Conservation (phyloP, 2,797 vertebrate genomes). For the Enteromius unitaeniatus region DNA sequence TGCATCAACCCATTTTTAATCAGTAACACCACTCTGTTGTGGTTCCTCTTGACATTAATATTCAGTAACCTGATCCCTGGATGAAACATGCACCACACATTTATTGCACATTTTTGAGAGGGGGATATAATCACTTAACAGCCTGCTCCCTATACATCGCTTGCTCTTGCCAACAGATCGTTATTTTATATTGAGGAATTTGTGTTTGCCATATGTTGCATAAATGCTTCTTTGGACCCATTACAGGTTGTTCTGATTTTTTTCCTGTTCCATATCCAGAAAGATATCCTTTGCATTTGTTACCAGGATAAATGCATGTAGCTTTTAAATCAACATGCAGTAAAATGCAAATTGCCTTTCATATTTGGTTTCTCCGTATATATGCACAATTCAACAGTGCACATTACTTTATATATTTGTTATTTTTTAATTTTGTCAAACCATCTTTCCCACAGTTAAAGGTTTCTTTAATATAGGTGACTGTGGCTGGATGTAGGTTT, state of each 20-base stretch:
- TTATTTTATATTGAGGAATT: slow-evolving; percentile 47
- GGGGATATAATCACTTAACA: slow-evolving; percentile 43
- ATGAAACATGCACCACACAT: slow-evolving; percentile 35
- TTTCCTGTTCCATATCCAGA: slow-evolving; percentile 12
- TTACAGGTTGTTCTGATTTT: slow-evolving; percentile 52
- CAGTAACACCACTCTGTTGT: slow-evolving; percentile 29
- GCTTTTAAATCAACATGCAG: neutral
- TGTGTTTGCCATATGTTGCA: slow-evolving; percentile 52
- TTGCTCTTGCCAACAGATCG: slow-evolving; percentile 29
- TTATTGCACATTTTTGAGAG: slow-evolving; percentile 48
- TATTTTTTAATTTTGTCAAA: neutral
- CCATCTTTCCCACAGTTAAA: slow-evolving; percentile 2
- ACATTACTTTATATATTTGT: neutral
- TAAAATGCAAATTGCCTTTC: neutral
- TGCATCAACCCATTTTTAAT: slow-evolving; percentile 28
- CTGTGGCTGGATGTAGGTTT: slow-evolving; percentile 14
- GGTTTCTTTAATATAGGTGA: slow-evolving; percentile 7
- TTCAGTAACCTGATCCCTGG: slow-evolving; percentile 39
- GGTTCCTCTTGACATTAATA: slow-evolving; percentile 40
- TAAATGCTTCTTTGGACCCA: slow-evolving; percentile 45
- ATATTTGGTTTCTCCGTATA: neutral
- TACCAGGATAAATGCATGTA: neutral
- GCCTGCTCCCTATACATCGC: slow-evolving; percentile 16
- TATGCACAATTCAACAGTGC: neutral
- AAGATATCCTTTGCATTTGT: slow-evolving; percentile 3